A percentile compares a stretch with the other conserved stretches of the same genome.
These are phyloP conservation scores for Mormoops blainvillei DNA, from an alignment of 2,113 vertebrate genomes.

Conservation along the genomic window DNA sequence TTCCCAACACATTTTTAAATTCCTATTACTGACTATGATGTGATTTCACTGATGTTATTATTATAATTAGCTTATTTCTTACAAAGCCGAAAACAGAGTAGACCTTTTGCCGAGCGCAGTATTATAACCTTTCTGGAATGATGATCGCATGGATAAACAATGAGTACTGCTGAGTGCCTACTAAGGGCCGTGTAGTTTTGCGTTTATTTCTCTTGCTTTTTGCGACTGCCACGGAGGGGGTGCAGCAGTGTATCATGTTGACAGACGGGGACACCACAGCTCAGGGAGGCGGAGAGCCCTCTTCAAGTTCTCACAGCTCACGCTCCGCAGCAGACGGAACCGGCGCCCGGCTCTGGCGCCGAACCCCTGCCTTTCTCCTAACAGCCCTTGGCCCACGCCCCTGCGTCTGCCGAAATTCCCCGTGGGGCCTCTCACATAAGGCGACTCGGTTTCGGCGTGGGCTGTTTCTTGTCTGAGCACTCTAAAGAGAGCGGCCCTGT, in stretches of 20 bases:
- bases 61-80: constrained; percentile 32
- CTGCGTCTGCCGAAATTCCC: accelerated
- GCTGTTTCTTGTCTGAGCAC: not conserved
- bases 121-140: not conserved
- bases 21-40: constrained; percentile 40
- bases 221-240: not conserved
- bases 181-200: not conserved
- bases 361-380: accelerated
- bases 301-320: not conserved
- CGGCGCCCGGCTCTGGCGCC: too few species aligned
- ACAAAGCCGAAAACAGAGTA: not conserved
- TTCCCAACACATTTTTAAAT: constrained; percentile 51
- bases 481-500: too few species aligned
- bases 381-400: too few species aligned
- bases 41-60: constrained; percentile 33
- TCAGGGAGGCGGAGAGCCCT: too few species aligned
- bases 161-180: not conserved
- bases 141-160: not conserved
- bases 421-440: not conserved
- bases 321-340: not conserved
- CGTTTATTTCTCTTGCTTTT: not conserved
- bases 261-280: too few species aligned
- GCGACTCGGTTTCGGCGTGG: not conserved
- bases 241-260: not conserved
- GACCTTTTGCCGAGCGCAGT: constrained; percentile 19